Percentiles rank a stretch among this genome's conserved stretches.
phyloP scores from a whole-genome alignment of 1,140 invertebrate genomes.

The Pseudomyrmex sp. region DNA sequence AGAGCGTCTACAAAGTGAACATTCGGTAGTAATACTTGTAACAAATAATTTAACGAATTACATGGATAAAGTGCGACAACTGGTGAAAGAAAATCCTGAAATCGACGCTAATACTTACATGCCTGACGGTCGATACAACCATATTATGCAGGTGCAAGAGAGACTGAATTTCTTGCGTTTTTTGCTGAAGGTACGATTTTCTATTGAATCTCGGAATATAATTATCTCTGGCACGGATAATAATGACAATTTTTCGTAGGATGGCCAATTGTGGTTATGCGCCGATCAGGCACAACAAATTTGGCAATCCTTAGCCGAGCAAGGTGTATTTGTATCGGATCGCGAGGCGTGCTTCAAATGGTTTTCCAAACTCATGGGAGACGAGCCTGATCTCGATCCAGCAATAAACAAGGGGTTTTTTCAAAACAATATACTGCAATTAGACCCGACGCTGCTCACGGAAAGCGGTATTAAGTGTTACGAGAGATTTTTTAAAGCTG shows the following conservation, averaged over 20 bases:
- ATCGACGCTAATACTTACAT: slow-evolving; percentile 93
- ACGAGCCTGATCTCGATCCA: slow-evolving; percentile 98
- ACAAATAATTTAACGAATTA: slow-evolving; percentile 96
- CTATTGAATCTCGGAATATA: background rate
- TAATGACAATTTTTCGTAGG: slow-evolving; percentile 80
- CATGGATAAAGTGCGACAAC: slow-evolving; percentile 93
- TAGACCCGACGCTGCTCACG: slow-evolving; percentile 96
- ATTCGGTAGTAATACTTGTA: slow-evolving; percentile 96
- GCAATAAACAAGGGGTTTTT: slow-evolving; percentile 99
- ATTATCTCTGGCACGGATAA: background rate
- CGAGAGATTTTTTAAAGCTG: slow-evolving; percentile 98
- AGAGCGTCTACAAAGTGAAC: slow-evolving; percentile 95
- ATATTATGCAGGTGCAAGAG: slow-evolving; percentile 97
- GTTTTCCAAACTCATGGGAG: slow-evolving; percentile 99
- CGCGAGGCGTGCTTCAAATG: slow-evolving; percentile 99
- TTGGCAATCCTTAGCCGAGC: slow-evolving; percentile 98
- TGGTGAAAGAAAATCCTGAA: slow-evolving; percentile 90
- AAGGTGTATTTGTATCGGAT: slow-evolving; percentile 95
- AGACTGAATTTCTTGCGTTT: slow-evolving; percentile 97
- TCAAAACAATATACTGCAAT: slow-evolving; percentile 96
- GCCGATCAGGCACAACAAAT: slow-evolving; percentile 98
- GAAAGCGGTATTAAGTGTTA: slow-evolving; percentile 98
- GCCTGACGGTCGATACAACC: slow-evolving; percentile 96
- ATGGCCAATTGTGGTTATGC: slow-evolving; percentile 98
- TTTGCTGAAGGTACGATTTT: slow-evolving; percentile 88